Percentiles rank a stretch among this genome's conserved stretches.
phyloP scores from a whole-genome alignment of 2,113 vertebrate species.

The Cephalopterus ornatus region DNA sequence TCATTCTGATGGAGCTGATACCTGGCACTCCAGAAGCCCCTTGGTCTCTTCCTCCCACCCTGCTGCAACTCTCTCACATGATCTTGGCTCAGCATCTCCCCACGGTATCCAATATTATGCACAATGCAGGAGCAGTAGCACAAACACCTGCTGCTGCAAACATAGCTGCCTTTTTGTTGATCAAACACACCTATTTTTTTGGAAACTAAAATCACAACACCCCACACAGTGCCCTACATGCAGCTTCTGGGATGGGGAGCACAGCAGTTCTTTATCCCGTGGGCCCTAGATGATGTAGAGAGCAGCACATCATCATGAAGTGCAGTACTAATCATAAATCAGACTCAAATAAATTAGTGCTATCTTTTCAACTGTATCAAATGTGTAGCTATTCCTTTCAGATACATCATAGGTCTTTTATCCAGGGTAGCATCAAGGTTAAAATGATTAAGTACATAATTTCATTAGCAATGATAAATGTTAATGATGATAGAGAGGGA shows the following conservation, averaged over 20 bases:
- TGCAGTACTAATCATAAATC: slow-evolving; percentile 28
- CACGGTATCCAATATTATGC: neutral
- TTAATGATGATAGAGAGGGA: neutral
- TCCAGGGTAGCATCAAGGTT: slow-evolving; percentile 58
- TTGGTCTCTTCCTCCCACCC: neutral
- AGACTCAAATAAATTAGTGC: slow-evolving; percentile 44
- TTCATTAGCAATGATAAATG: slow-evolving; percentile 57
- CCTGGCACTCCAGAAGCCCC: neutral
- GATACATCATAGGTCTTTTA: slow-evolving; percentile 19
- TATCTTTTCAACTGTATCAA: slow-evolving; percentile 47
- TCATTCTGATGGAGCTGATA: neutral
- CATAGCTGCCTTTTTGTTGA: neutral
- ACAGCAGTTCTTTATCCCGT: neutral
- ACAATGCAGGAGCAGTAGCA: neutral
- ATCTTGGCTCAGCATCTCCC: neutral
- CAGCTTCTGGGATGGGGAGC: neutral
- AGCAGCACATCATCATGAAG: neutral
- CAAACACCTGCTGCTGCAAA: neutral
- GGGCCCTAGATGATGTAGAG: neutral
- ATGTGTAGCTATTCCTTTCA: slow-evolving; percentile 34
- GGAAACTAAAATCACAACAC: neutral
- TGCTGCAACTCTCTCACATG: neutral
- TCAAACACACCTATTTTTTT: neutral
- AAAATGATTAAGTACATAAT: slow-evolving; percentile 64
- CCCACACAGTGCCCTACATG: neutral